Percentiles rank a stretch among this genome's conserved stretches.
These are phyloP conservation scores for Tor tambroides DNA, from an alignment of 2,113 vertebrate genomes.

Conservation along the genomic window DNA sequence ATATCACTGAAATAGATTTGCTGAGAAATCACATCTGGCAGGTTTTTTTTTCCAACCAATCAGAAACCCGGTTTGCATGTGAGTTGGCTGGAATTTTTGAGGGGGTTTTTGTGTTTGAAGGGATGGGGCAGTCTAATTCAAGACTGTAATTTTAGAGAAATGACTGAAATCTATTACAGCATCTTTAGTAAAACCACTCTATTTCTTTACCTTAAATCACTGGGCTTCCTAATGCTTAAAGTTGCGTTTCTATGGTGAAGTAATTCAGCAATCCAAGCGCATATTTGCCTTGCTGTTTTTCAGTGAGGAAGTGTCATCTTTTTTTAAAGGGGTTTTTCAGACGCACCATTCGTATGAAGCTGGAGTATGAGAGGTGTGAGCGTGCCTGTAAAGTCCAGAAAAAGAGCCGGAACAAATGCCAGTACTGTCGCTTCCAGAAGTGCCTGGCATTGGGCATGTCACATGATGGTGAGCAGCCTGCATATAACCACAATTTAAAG, in stretches of 20 bases:
- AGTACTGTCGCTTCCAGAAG: conserved; percentile 93
- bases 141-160: not conserved
- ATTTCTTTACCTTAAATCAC: not conserved
- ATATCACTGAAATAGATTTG: not conserved
- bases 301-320: not conserved
- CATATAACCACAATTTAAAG: not conserved
- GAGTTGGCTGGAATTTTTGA: not conserved
- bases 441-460: conserved; percentile 89
- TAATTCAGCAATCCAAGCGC: not conserved
- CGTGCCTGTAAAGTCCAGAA: conserved; percentile 89
- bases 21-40: not conserved
- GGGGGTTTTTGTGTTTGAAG: not conserved
- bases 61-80: not conserved
- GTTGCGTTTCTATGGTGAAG: not conserved
- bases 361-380: conserved; percentile 86
- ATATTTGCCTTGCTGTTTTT: not conserved
- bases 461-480: conserved; percentile 81
- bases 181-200: not conserved
- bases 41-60: not conserved
- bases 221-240: not conserved
- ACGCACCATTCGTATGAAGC: conserved; percentile 89
- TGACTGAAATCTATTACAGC: not conserved
- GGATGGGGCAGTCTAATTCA: not conserved
- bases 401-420: conserved; percentile 90
- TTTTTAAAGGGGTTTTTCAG: conserved; percentile 86